Percentiles rank a stretch among this genome's conserved stretches.
Conservation (phyloP, 2,888 invertebrate genomes). For the Drosophila koepferae region DNA sequence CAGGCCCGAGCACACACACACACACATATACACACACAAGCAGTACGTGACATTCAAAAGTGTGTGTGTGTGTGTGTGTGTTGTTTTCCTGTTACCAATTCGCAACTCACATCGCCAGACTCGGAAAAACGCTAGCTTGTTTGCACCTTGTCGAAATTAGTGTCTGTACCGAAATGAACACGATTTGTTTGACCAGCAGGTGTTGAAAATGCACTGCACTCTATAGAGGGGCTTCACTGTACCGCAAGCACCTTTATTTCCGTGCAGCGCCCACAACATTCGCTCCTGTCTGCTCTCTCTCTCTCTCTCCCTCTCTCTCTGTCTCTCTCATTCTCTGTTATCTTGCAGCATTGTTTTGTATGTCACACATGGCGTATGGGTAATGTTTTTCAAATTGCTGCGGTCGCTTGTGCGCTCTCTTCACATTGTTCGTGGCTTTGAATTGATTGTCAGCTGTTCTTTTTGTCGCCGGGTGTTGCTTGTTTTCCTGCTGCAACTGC, state of each 20-base stretch:
- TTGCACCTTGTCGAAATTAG: constrained; percentile 81
- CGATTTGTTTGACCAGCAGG: constrained; percentile 78
- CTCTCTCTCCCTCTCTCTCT: not conserved
- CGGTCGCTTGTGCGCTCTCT: constrained; percentile 40
- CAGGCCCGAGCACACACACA: constrained; percentile 51
- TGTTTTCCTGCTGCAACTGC: not conserved
- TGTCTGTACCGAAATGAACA: constrained; percentile 78
- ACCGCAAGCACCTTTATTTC: constrained; percentile 26
- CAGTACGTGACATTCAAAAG: constrained; percentile 44
- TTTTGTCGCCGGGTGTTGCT: constrained; percentile 5
- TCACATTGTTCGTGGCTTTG: constrained; percentile 56
- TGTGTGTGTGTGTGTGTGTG: constrained; percentile 21
- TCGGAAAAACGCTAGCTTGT: constrained; percentile 66
- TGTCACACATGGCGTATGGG: constrained; percentile 74
- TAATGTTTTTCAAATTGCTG: constrained; percentile 77
- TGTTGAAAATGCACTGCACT: constrained; percentile 74
- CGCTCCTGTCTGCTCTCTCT: not conserved
- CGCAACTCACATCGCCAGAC: constrained; percentile 26
- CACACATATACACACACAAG: constrained; percentile 16
- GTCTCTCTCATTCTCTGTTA: not conserved
- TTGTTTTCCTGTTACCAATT: constrained; percentile 19
- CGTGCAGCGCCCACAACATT: not conserved
- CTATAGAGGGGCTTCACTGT: constrained; percentile 34
- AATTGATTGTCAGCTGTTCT: constrained; percentile 45
- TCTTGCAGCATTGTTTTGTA: constrained; percentile 41